Percentiles rank a stretch among this genome's conserved stretches.
phyloP scores from a whole-genome alignment of 2,888 invertebrate species.

The Pandemis cinnamomeana region DNA sequence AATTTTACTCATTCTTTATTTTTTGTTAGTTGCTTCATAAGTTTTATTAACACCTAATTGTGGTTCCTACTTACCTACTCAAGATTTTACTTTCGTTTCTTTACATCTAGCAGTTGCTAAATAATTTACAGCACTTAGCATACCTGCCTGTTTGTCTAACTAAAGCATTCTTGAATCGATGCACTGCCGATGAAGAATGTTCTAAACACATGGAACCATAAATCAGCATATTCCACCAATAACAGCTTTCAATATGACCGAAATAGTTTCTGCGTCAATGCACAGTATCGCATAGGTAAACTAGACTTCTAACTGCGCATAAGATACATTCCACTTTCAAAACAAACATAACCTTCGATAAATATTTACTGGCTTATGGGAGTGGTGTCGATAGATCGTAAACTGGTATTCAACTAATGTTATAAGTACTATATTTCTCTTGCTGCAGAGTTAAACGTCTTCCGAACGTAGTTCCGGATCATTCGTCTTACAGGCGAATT shows the following conservation, averaged over 20 bases:
- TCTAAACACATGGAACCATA: constrained; percentile 40
- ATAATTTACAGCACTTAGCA: neutral
- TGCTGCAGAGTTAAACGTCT: constrained; percentile 62
- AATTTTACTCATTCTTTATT: no score
- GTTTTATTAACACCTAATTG: no score
- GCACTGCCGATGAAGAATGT: constrained; percentile 5
- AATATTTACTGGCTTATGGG: constrained; percentile 57
- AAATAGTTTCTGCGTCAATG: constrained; percentile 66
- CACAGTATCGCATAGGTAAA: constrained; percentile 34
- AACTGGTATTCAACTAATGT: constrained; percentile 12
- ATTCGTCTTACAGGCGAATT: neutral
- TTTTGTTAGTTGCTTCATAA: no score
- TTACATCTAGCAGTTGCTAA: neutral
- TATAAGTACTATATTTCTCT: constrained; percentile 29
- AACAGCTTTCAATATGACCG: constrained; percentile 49
- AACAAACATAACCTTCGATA: constrained; percentile 43
- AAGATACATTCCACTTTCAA: constrained; percentile 23
- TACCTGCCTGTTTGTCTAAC: neutral
- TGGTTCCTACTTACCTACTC: neutral
- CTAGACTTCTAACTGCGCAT: constrained; percentile 20
- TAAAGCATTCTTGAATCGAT: neutral
- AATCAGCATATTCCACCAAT: constrained; percentile 54
- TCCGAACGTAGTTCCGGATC: constrained; percentile 47
- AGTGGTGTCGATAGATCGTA: constrained; percentile 41
- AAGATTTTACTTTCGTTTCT: neutral